Base-by-base conservation (phyloP, 2,113 vertebrate species). In the Ochotona princeps region DNA sequence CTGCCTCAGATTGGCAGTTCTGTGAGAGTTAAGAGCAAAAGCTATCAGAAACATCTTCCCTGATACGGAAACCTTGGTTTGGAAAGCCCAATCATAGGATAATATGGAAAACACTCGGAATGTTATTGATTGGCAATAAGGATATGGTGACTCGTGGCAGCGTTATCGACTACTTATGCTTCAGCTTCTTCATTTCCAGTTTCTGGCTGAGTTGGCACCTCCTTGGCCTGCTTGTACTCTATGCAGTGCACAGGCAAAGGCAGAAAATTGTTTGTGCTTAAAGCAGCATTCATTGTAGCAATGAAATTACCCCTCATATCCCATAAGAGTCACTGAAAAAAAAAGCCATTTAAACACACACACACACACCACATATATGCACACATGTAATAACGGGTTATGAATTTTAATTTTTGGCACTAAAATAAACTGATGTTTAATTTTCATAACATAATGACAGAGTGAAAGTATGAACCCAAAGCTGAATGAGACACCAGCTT, bases 41-140 rank as follows among this genome's bases (percentile, higher is more conserved):
- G 35, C 26, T 84, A 54, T 73, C 49, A 69, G 35, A 84, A 76
- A 61, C 32, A 15, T 51, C 66, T 78, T 75, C 67, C 49, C 95
- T 82, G 14, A 57, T 72, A 18, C n/a, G 63, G 21, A 12, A 94
- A 89, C 1, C 57, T 73, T 86, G 49, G 28, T 38, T 74, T 63
- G 61, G 51, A 63, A 86, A 15, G 66, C 79, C 17, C 76, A 94
- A 78, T 74, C 67, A 35, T 2, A 73, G 74, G 92, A 69, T 60
- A 73, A 81, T 79, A 44, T 49, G 30, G 60, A 80, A 93, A 95
- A 78, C 35, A 96, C 20, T 85, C 30, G n/a, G n/a, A 32, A 28
- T 72, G 23, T 7, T 32, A 8, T 79, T 83, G 23, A 87, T 32
- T 73, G 72, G 69, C 73, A 49, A 30, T 30, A 8, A 82, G 26